Percentiles rank a stretch among this genome's conserved stretches.
phyloP scores from a whole-genome alignment of 2,888 invertebrate species.

The Diarsia brunnea region DNA sequence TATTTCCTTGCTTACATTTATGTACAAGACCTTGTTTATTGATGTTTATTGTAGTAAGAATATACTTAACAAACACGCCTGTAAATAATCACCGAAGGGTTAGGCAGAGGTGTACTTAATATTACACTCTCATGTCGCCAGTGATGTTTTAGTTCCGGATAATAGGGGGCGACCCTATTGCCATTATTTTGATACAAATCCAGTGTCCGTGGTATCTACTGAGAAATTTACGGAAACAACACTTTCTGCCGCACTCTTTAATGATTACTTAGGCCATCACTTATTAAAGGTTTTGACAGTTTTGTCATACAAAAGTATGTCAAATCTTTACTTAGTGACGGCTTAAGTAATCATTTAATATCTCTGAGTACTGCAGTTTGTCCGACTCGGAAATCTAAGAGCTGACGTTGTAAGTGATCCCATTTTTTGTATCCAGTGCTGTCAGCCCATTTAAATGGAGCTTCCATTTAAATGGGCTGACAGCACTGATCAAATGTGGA shows the following conservation, averaged over 20 bases:
- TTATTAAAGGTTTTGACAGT: too few species aligned
- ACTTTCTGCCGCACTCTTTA: too few species aligned
- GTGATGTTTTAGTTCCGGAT: not conserved
- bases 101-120: not conserved
- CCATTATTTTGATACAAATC: not conserved
- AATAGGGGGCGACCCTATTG: not conserved
- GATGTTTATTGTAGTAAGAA: not conserved
- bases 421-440: not conserved
- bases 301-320: too few species aligned
- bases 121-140: not conserved
- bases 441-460: too few species aligned
- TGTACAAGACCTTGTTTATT: conserved; percentile 18
- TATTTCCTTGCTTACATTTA: not conserved
- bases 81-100: not conserved
- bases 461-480: not conserved
- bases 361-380: too few species aligned
- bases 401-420: not conserved
- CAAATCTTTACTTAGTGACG: too few species aligned
- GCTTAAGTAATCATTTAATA: too few species aligned
- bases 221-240: not conserved
- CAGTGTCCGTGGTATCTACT: not conserved
- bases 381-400: too few species aligned
- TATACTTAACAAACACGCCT: not conserved
- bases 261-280: too few species aligned
- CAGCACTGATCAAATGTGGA: not conserved